Evolutionary conservation across 2,797 vertebrate species (phyloP).

Genomic region (Anableps anableps): DNA sequence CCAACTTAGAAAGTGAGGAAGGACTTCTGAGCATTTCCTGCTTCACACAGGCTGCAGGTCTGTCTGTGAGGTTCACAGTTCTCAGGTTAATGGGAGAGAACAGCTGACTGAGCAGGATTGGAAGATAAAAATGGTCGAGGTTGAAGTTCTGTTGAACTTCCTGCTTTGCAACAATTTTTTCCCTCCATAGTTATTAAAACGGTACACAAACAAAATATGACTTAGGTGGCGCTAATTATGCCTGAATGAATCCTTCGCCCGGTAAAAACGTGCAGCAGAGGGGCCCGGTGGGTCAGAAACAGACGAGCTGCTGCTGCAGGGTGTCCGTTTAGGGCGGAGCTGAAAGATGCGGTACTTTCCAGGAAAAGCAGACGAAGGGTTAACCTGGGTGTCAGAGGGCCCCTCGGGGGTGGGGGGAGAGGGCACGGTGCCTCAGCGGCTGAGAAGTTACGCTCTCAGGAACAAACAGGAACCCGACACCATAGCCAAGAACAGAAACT

Average conservation of each 20-base stretch:
- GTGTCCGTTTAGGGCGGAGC: slow-evolving; percentile 30
- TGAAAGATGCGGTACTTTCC: slow-evolving; percentile 38
- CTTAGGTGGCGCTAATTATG: not conserved
- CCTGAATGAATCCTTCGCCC: not conserved
- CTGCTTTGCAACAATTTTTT: not conserved
- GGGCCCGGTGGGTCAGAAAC: slow-evolving; percentile 3
- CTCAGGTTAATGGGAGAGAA: not conserved
- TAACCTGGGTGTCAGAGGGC: slow-evolving; percentile 14
- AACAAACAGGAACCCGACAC: slow-evolving; percentile 22
- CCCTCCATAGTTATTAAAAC: not conserved
- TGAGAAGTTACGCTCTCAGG: slow-evolving; percentile 5
- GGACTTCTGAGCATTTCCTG: slow-evolving; percentile 24
- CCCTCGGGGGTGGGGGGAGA: no score
- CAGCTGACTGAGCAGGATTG: slow-evolving; percentile 14
- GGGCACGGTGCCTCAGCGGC: not conserved
- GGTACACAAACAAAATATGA: not conserved
- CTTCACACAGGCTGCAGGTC: slow-evolving; percentile 42
- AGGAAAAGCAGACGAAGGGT: slow-evolving; percentile 14
- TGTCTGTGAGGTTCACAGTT: slow-evolving; percentile 30
- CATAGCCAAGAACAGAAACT: not conserved
- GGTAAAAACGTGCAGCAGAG: not conserved
- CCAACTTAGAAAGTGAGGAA: slow-evolving; percentile 13
- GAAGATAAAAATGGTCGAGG: not conserved
- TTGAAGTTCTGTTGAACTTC: no score
- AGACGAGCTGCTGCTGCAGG: not conserved